phyloP scores from a whole-genome alignment of 2,888 invertebrate genomes.

The Pristionchus exspectatus region DNA sequence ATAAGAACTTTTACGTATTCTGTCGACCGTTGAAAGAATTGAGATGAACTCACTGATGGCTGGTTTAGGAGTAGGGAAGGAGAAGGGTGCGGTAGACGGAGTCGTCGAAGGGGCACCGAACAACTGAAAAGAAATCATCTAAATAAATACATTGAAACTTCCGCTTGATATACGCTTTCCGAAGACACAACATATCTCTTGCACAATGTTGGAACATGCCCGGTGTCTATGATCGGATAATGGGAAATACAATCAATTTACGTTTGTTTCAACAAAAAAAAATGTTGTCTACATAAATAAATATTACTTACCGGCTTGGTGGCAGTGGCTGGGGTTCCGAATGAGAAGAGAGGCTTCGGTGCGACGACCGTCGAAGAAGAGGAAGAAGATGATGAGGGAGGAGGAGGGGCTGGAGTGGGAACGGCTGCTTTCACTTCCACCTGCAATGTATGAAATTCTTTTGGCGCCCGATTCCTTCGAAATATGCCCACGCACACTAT shows the following conservation, averaged over 20 bases:
- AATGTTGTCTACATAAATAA: not conserved
- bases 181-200: too few relatives aligned
- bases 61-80: not conserved
- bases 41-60: not conserved
- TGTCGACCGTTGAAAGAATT: too few relatives aligned
- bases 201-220: too few relatives aligned
- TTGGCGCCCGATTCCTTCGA: too few relatives aligned
- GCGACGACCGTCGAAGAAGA: not conserved
- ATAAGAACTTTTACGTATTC: too few relatives aligned
- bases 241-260: too few relatives aligned
- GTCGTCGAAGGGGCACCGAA: not conserved
- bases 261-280: not conserved
- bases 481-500: not conserved
- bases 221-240: too few relatives aligned
- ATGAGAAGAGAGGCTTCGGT: slow-evolving; percentile 23
- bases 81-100: not conserved
- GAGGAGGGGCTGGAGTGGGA: not conserved
- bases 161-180: not conserved
- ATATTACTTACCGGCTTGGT: not conserved
- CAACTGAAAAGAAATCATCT: not conserved
- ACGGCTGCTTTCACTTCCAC: not conserved
- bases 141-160: too few relatives aligned
- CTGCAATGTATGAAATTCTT: not conserved
- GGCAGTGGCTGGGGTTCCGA: slow-evolving; percentile 10
- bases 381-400: not conserved